Base-by-base conservation (phyloP, 2,888 invertebrate species). In the Salpingus planirostris region DNA sequence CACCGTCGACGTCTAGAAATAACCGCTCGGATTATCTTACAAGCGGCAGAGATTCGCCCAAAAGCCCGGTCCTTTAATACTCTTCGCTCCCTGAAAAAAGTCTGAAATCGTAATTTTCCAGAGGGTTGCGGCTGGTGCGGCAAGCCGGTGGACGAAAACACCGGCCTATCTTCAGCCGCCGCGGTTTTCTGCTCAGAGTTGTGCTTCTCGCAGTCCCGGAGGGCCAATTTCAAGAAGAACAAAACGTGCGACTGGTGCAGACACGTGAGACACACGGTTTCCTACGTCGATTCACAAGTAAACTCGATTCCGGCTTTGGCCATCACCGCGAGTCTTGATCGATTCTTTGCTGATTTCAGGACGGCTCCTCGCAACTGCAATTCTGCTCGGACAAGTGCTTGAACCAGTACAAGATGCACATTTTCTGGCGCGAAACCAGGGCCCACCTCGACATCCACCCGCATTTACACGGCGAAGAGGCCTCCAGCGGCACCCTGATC, bases 381-480 rank as follows among this genome's bases (percentile, higher is more conserved):
- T 92, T 92, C 63, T 85, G 78, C 64, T 89, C 89, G 26, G 89
- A 91, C 63, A 90, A 90, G 71, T 93, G 92, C 57, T 71, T 92
- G 46, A 92, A 91, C 60, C 91, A 92, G 64, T 93, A 92, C 72
- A 92, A 93, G 69, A 92, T 93, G 91, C 89, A 91, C 63, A 90
- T 92, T 44, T 93, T 93, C 67, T 92, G 92, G 66, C 79, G 85
- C 29, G 92, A 92, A 67, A 90, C 92, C 3, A 84, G 89, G 59
- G 90, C 91, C 4, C 91, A 91, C 60, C 73, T 92, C 36, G 87
- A 90, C 59, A 77, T 90, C 63, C 80, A 81, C 60, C 84, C 85
- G 1, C 84, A 85, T 59, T 65, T 83, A 48, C 76, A 71, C 8
- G 65, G 45, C 7, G 57, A 46, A 21, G 66, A 45, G 21, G 34